Percentiles rank a stretch among this genome's conserved stretches.
These are phyloP conservation scores for Procambarus virginalis DNA, from an alignment of 1,140 invertebrate species.

Conservation along the genomic window DNA sequence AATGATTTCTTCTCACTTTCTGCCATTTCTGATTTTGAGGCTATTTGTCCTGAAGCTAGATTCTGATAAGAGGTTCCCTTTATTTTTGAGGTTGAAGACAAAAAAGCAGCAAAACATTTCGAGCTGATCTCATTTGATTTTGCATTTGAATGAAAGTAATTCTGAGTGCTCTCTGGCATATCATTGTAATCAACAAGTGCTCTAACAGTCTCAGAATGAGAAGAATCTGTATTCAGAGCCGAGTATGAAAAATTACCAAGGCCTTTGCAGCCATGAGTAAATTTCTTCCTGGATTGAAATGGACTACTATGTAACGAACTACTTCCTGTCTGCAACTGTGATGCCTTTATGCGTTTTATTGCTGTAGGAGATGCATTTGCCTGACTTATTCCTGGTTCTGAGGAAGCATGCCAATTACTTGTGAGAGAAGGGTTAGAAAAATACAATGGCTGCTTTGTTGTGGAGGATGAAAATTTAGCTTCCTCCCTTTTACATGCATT, in stretches of 20 bases:
- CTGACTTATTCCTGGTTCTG: neutral
- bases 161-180: neutral
- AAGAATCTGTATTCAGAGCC: conserved; percentile 8
- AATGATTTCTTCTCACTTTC: neutral
- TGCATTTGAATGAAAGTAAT: conserved; percentile 20
- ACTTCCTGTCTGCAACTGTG: conserved; percentile 1
- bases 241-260: neutral
- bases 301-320: neutral
- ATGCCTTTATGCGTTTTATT: neutral
- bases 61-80: conserved; percentile 33
- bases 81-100: conserved; percentile 22
- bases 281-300: neutral
- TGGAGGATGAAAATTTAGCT: neutral
- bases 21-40: neutral
- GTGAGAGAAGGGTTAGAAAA: conserved; percentile 4
- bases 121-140: conserved; percentile 31
- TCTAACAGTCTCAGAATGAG: neutral
- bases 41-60: neutral
- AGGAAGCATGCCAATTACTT: neutral
- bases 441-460: neutral
- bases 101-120: conserved; percentile 34
- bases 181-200: neutral
- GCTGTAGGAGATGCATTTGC: conserved; percentile 6
- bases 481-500: conserved; percentile 27
- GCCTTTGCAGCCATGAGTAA: neutral